These are phyloP conservation scores for Horisme vitalbata DNA, from an alignment of 2,888 invertebrate genomes.

Conservation along the genomic window DNA sequence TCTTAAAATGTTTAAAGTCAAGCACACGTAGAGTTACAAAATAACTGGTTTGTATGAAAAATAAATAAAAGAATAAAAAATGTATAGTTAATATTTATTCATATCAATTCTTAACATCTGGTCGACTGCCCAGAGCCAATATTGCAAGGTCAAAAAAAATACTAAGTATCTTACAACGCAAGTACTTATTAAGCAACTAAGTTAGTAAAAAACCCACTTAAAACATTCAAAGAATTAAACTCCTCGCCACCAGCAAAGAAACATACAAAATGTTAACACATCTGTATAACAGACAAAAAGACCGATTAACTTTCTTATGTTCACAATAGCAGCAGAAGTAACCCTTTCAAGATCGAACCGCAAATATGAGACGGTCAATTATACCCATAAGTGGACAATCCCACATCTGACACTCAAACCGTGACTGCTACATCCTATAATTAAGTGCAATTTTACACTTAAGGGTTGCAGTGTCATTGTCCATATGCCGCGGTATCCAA, in stretches of 20 bases:
- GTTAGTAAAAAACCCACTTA: conserved; percentile 4
- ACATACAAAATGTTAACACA: conserved; percentile 22
- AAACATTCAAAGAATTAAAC: conserved; percentile 1
- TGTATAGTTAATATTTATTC: background rate
- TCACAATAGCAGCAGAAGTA: conserved; percentile 52
- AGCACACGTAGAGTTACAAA: too few relatives aligned
- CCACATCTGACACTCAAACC: conserved; percentile 76
- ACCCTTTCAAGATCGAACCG: conserved; percentile 54
- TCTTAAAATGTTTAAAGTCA: too few relatives aligned
- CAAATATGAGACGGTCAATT: conserved; percentile 49
- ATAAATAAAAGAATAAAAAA: too few relatives aligned
- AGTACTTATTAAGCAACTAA: conserved; percentile 8
- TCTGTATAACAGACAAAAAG: conserved; percentile 32
- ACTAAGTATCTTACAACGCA: conserved; percentile 8
- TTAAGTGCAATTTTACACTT: conserved; percentile 72
- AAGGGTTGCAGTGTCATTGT: conserved; percentile 60
- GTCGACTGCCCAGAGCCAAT: conserved; percentile 4
- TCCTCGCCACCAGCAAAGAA: conserved; percentile 5
- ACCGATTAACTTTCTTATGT: conserved; percentile 43
- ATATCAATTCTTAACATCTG: conserved; percentile 1
- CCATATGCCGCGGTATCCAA: conserved; percentile 61
- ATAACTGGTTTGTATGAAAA: too few relatives aligned
- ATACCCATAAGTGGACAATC: conserved; percentile 70
- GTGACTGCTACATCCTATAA: conserved; percentile 65
- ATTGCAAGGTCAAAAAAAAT: conserved; percentile 1